A percentile compares a stretch with the other conserved stretches of the same genome.
phyloP scores from a whole-genome alignment of 2,888 invertebrate species.

The Phrixothrix hirtus region DNA sequence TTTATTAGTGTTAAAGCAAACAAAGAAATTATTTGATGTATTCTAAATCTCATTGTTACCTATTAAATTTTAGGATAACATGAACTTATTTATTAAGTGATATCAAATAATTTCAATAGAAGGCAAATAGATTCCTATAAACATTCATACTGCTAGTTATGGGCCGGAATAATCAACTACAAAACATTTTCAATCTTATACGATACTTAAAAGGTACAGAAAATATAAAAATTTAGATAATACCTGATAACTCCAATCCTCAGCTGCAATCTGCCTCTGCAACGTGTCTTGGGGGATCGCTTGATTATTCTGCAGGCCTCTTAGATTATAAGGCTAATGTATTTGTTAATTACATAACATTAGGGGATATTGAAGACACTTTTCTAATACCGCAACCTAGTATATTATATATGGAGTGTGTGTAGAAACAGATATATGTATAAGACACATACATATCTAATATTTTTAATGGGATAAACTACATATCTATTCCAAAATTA shows the following conservation, averaged over 20 bases:
- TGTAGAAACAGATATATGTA: background rate
- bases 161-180: conserved; percentile 34
- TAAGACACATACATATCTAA: background rate
- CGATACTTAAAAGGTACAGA: conserved; percentile 52
- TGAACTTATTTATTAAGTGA: too few species aligned
- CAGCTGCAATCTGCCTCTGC: conserved; percentile 44
- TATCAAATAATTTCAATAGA: conserved; percentile 9
- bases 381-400: conserved; percentile 29
- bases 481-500: conserved; percentile 11
- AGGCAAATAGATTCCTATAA: conserved; percentile 7
- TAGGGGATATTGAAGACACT: conserved; percentile 34
- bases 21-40: too few species aligned
- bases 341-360: conserved; percentile 42
- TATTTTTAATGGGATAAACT: background rate
- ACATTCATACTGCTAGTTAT: conserved; percentile 27
- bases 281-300: conserved; percentile 34
- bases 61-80: too few species aligned
- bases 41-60: too few species aligned
- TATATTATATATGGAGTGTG: background rate
- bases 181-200: conserved; percentile 32
- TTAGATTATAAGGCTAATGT: conserved; percentile 44
- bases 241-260: conserved; percentile 61
- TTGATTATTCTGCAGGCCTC: conserved; percentile 38
- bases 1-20: conserved; percentile 10
- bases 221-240: conserved; percentile 63